Percentiles rank a stretch among this genome's conserved stretches.
These are phyloP conservation scores for Aselliscus stoliczkanus DNA, from an alignment of 2,797 vertebrate species.

Conservation along the genomic window DNA sequence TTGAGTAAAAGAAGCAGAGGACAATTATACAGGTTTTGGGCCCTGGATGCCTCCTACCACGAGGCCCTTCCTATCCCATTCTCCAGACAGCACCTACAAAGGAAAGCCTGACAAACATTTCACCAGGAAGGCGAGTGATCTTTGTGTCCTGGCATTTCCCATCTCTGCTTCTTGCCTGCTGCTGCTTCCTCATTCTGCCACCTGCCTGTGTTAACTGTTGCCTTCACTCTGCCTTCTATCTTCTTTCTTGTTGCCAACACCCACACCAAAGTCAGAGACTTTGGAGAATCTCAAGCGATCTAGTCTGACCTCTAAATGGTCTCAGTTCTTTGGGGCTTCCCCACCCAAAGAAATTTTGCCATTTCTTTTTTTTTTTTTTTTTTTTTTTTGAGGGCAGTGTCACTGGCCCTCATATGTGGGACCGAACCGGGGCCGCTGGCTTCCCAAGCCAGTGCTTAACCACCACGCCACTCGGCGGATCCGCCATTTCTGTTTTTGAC, in stretches of 20 bases:
- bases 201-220: not conserved
- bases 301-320: not conserved
- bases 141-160: not conserved
- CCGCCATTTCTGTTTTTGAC: constrained; percentile 15
- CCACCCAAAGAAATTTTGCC: not conserved
- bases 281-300: not conserved
- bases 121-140: not conserved
- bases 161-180: not conserved
- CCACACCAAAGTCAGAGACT: not conserved
- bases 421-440: too few species aligned
- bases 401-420: too few species aligned
- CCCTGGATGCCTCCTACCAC: not conserved
- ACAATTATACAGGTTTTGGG: not conserved
- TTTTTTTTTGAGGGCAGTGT: too few species aligned
- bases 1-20: not conserved
- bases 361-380: constrained; percentile 24
- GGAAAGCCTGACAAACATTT: not conserved
- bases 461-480: too few species aligned
- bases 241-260: not conserved
- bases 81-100: not conserved
- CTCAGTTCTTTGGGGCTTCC: not conserved
- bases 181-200: not conserved
- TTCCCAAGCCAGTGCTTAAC: too few species aligned
- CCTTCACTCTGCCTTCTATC: not conserved
- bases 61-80: not conserved